Evolutionary conservation across 2,797 vertebrate genomes (phyloP), one percentile per base, ranked within the genome.

Genomic region (Dromococcyx pavoninus): DNA sequence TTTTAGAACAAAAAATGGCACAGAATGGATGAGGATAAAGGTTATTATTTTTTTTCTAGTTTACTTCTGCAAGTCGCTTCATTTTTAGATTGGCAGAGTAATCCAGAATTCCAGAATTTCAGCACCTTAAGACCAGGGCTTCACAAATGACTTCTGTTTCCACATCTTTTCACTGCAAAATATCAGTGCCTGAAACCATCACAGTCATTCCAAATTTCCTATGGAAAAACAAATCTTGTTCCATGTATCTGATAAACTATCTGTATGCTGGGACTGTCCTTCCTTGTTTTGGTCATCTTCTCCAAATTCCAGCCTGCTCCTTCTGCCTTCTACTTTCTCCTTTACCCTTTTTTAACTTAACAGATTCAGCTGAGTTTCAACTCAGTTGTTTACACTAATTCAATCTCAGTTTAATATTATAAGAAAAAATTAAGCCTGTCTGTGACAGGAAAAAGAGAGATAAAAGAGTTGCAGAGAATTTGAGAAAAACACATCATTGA

Each of bases 241-340:
- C 32, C 54, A 57, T 3, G 22, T 3, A 10, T 3, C 48, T 53
- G 43, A 77, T 10, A 64, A 81, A 39, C 3, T 25, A 9, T 13
- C n/a, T 53, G 16, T 33, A 1, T 10, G 13, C 41, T 81, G 70
- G 39, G 25, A 21, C 23, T 66, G 37, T 16, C 30, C 28, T 56
- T 43, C 21, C 17, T 27, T 4, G 3, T 37, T 37, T 53, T 5
- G 2, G 1, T 11, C 54, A 28, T 0, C 0, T 41, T 71, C 41
- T 77, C 39, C 33, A 64, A 27, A 22, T 78, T 54, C 25, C 83
- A 50, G 7, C 3, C 28, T 79, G 32, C 24, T 57, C 2, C 10
- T 66, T 46, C 33, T 84, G 9, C 48, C 37, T 79, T 82, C 27
- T 53, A 0, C 43, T 88, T 58, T n/a, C 9, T 74, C 8, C 10